These are phyloP conservation scores for Halotydeus destructor DNA, from an alignment of 1,140 invertebrate species.

Conservation along the genomic window DNA sequence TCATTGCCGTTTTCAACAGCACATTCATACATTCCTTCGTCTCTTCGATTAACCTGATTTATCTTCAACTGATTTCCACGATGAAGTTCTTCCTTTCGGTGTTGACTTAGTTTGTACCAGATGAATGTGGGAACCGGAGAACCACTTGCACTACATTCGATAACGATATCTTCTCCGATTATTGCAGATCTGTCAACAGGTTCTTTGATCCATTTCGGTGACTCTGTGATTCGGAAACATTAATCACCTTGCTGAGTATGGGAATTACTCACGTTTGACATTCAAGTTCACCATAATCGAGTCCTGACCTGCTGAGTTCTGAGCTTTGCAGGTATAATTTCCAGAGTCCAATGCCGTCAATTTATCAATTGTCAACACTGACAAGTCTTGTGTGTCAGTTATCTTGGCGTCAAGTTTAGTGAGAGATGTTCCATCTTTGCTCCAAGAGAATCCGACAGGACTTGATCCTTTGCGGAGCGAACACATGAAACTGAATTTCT, in stretches of 20 bases:
- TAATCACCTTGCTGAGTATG: conserved; percentile 4
- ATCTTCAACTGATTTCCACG: no score
- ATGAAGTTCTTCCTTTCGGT: no score
- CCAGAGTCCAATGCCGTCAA: conserved; percentile 24
- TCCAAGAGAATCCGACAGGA: no score
- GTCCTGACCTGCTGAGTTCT: conserved; percentile 6
- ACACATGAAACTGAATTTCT: not conserved
- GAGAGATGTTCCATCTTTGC: no score
- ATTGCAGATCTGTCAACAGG: conserved; percentile 6
- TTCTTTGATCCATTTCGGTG: conserved; percentile 14
- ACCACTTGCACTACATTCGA: conserved; percentile 9
- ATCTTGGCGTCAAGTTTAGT: no score
- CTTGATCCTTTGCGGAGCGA: no score
- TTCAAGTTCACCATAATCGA: conserved; percentile 23
- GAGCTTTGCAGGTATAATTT: conserved; percentile 21
- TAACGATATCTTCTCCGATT: conserved; percentile 8
- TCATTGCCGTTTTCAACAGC: no score
- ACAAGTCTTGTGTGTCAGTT: no score
- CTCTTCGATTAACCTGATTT: no score
- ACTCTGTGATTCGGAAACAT: conserved; percentile 13
- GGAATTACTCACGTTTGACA: conserved; percentile 21
- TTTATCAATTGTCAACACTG: no score
- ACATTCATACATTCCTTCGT: no score
- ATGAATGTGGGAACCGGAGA: not conserved
- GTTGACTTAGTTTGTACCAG: not conserved